Evolutionary conservation across 2,888 invertebrate genomes (phyloP).

Genomic region (Dione juno): DNA sequence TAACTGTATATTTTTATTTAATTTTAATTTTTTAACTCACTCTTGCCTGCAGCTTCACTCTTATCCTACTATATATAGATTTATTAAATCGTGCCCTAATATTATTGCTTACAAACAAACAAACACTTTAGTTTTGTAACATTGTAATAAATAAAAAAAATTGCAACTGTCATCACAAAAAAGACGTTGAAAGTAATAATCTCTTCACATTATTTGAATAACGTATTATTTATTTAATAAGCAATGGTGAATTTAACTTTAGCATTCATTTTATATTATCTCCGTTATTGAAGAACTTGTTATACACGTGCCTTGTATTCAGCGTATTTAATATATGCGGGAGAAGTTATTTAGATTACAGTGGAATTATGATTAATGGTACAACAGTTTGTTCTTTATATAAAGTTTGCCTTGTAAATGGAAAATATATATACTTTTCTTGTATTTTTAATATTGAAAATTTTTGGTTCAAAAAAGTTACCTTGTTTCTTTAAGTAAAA

Average conservation of each 20-base stretch:
- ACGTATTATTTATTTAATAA: constrained; percentile 2
- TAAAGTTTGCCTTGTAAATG: not conserved
- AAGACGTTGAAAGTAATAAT: too few relatives aligned
- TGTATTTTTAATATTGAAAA: not conserved
- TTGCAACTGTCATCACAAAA: too few relatives aligned
- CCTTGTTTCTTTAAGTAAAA: not conserved
- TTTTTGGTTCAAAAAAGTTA: too few relatives aligned
- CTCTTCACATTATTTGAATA: too few relatives aligned
- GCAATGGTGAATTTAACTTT: not conserved
- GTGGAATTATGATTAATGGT: not conserved
- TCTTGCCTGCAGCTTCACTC: too few relatives aligned
- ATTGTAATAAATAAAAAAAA: too few relatives aligned
- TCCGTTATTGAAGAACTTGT: constrained; percentile 19
- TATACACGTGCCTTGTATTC: constrained; percentile 2
- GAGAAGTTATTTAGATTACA: not conserved
- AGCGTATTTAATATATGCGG: constrained; percentile 1
- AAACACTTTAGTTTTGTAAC: too few relatives aligned
- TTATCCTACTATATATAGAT: too few relatives aligned
- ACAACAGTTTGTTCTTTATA: constrained; percentile 5
- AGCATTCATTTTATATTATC: constrained; percentile 7
- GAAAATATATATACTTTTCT: not conserved
- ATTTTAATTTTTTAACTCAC: too few relatives aligned
- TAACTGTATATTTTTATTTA: too few relatives aligned
- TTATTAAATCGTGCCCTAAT: too few relatives aligned
- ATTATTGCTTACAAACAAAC: too few relatives aligned